Evolutionary conservation across 2,888 invertebrate species (phyloP).

Genomic region (Drosophila testacea): DNA sequence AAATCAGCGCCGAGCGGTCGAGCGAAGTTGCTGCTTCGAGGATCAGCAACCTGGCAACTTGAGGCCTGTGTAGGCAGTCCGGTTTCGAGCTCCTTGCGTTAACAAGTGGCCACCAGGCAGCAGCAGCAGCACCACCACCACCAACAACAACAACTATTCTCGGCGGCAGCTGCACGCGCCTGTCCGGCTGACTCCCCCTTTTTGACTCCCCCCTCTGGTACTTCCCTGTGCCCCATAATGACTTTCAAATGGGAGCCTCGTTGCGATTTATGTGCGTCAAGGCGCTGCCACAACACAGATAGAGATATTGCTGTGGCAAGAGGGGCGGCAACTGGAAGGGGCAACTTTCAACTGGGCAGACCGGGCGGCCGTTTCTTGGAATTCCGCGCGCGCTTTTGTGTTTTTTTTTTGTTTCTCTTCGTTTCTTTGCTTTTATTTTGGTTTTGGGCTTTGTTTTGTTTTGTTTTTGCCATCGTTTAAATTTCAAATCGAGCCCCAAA

Average conservation of each 20-base stretch:
- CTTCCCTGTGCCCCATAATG: constrained; percentile 57
- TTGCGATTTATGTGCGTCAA: constrained; percentile 77
- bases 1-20: constrained; percentile 68
- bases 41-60: constrained; percentile 23
- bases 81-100: constrained; percentile 74
- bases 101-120: constrained; percentile 71
- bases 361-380: constrained; percentile 73
- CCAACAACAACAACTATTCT: not conserved
- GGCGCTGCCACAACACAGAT: constrained; percentile 30
- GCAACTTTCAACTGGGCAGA: constrained; percentile 49
- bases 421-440: constrained; percentile 15
- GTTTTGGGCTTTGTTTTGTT: constrained; percentile 32
- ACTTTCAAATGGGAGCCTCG: constrained; percentile 78
- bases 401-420: constrained; percentile 32
- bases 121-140: constrained; percentile 15
- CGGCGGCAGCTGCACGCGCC: constrained; percentile 76
- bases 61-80: constrained; percentile 71
- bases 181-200: constrained; percentile 30
- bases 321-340: not conserved
- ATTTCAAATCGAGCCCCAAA: constrained; percentile 73
- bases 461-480: constrained; percentile 61
- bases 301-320: constrained; percentile 20
- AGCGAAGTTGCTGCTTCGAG: constrained; percentile 36
- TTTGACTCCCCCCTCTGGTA: not conserved
- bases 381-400: constrained; percentile 75